phyloP scores from a whole-genome alignment of 2,797 vertebrate genomes.

The Protonibea diacanthus region DNA sequence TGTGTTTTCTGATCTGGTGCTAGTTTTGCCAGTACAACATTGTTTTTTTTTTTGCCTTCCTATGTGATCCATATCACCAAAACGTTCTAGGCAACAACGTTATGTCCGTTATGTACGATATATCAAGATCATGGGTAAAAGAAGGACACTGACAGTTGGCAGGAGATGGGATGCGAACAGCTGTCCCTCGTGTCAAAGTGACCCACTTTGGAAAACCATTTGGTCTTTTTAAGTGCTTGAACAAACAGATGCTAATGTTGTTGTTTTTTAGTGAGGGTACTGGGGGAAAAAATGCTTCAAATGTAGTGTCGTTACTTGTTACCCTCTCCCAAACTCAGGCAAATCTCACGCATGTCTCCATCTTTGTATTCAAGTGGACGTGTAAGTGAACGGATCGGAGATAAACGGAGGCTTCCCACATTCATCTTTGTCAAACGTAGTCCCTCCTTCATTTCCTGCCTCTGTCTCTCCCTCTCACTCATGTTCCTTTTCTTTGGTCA shows the following conservation, averaged over 20 bases:
- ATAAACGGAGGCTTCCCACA: conserved; percentile 43
- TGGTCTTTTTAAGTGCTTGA: conserved; percentile 5
- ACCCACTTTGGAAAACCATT: background rate
- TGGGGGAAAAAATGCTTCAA: background rate
- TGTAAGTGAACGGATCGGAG: conserved; percentile 31
- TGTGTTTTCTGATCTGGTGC: too few relatives aligned
- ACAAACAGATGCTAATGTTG: background rate
- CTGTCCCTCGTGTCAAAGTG: background rate
- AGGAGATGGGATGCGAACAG: background rate
- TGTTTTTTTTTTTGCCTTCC: too few relatives aligned
- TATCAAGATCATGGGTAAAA: background rate
- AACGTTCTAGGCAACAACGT: background rate
- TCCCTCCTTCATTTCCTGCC: conserved; percentile 56
- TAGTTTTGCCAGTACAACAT: too few relatives aligned
- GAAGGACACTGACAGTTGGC: background rate
- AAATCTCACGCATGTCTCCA: background rate
- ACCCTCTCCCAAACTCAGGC: background rate
- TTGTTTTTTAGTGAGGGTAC: conserved; percentile 1
- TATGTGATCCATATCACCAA: background rate
- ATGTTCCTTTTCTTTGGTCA: conserved; percentile 5
- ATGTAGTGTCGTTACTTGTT: background rate
- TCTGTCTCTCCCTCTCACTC: conserved; percentile 17
- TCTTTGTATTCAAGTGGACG: conserved; percentile 27
- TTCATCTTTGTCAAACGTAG: conserved; percentile 53
- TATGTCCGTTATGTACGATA: too few relatives aligned